Base-by-base conservation (phyloP, 2,888 invertebrate species). In the Ecliptopera silaceata region DNA sequence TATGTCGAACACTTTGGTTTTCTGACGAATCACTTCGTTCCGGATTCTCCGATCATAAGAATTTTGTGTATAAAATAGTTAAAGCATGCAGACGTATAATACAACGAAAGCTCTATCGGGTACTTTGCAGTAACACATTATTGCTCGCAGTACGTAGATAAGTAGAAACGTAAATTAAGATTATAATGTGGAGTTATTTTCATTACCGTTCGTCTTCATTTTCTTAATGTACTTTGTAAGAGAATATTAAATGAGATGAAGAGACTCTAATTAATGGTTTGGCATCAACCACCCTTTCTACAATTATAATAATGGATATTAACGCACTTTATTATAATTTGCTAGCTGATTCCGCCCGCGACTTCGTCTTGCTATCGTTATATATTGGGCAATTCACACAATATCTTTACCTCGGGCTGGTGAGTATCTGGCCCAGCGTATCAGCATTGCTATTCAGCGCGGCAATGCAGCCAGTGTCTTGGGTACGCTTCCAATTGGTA, bases 121-220 rank as follows among this genome's bases (percentile, higher is more conserved):
- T 20, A 39, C 44, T 48, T 29, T 46, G 36, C 54, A 47, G 53
- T 54, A 48, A 48, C 54, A 18, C 38, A 49, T 36, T 54, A 48
- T 44, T 48, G 43, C 45, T 39, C 20, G 39, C 15, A 6, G 36
- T 41, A 39, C 39, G 34, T 31, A 17, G 17, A 26, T 47, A 26
- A 38, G 34, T 43, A 44, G 12, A 22, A 43, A 41, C 44, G 41
- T 59, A 55, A 54, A 60, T 51, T 54, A 45, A 29, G 43, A 53
- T 42, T 47, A 48, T 42, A 31, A 56, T 50, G 47, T 32, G 36
- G 17, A 17, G 34, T 15, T 34, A 53, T 15, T 15, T 20, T 45
- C 52, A 50, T 52, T 54, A 61, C n/a, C 44, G 52, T 55, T 22
- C 38, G 26, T 57, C 61, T 61, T 56, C 48, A 55, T 55, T 52